A percentile compares a stretch with the other conserved stretches of the same genome.
phyloP scores from a whole-genome alignment of 2,888 invertebrate species.

The Sialis fuliginosa region DNA sequence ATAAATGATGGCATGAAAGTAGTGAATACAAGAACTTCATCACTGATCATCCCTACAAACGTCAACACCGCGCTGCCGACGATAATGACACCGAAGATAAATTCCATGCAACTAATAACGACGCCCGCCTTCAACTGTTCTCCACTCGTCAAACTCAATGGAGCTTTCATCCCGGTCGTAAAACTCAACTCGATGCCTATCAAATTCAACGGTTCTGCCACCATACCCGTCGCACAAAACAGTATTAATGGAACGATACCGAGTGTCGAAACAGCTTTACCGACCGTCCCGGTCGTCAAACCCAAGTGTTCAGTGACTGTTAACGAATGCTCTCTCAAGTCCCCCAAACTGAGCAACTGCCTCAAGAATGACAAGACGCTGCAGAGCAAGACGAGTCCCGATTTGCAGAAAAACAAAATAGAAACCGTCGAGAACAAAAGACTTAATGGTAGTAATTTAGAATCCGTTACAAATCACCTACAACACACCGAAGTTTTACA shows the following conservation, averaged over 20 bases:
- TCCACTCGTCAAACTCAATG: slow-evolving; percentile 23
- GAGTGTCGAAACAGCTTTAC: slow-evolving; percentile 22
- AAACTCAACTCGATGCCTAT: slow-evolving; percentile 24
- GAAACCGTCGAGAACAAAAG: neutral
- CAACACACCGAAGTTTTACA: slow-evolving; percentile 16
- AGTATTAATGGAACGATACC: slow-evolving; percentile 9
- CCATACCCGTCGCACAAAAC: neutral
- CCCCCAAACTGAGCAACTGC: slow-evolving; percentile 10
- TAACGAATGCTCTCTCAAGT: slow-evolving; percentile 8
- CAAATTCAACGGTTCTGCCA: slow-evolving; percentile 13
- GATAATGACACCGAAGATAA: slow-evolving; percentile 16
- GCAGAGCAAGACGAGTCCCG: slow-evolving; percentile 6
- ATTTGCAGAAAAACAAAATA: neutral
- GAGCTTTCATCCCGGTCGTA: slow-evolving; percentile 27
- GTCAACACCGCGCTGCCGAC: slow-evolving; percentile 4
- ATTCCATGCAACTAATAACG: slow-evolving; percentile 20
- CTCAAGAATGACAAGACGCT: slow-evolving; percentile 11
- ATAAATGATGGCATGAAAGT: neutral
- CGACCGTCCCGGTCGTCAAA: slow-evolving; percentile 22
- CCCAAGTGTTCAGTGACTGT: slow-evolving; percentile 13
- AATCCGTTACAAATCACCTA: slow-evolving; percentile 23
- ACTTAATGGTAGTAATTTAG: slow-evolving; percentile 21
- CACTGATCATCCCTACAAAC: slow-evolving; percentile 3
- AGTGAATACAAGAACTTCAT: neutral
- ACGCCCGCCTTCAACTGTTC: slow-evolving; percentile 21